Base-by-base conservation (phyloP, 2,888 invertebrate species). In the Aphidius colemani region DNA sequence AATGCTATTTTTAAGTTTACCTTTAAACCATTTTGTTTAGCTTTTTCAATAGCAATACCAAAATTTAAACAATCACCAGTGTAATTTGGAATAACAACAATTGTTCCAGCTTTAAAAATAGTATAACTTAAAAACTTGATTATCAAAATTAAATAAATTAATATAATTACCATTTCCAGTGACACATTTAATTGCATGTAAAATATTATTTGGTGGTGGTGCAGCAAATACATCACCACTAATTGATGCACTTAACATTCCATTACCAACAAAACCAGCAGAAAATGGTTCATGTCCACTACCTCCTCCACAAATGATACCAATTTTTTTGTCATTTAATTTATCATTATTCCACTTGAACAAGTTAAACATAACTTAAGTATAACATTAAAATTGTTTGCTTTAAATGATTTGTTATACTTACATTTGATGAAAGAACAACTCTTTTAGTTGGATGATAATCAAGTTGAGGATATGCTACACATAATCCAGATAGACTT, bases 21-120 rank as follows among this genome's bases (percentile, higher is more conserved):
- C 82, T 86, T 86, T 10, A 89, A 84, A 1, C 89, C 88, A 61
- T 86, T 83, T 50, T 85, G 85, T 74, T 86, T 86, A 1, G 91
- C 91, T 74, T 89, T 87, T 78, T 94, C 92, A 10, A 90, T 86
- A 1, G 94, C 94, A 76, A 93, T 85, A 0, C 93, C 93, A 78
- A 94, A 94, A 80, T 92, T 94, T 11, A 94, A 82, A 65, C 91
- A 84, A 73, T 93, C 92, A 0, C 92, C 91, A 0, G 92, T 90
- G 75, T 92, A 92, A 80, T 93, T 93, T 8, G 89, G 89, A 8
- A 92, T 85, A 45, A 93, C 85, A 0, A 93, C 85, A 7, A 94
- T 76, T n/a, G 90, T 86, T 43, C 92, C 93, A 63, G 85, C 88
- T 85, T 71, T 10, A 72, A 73, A 67, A 53, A 39, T 11, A 63